Conservation (phyloP, 1,140 invertebrate genomes). For the Agraylea sexmaculata region DNA sequence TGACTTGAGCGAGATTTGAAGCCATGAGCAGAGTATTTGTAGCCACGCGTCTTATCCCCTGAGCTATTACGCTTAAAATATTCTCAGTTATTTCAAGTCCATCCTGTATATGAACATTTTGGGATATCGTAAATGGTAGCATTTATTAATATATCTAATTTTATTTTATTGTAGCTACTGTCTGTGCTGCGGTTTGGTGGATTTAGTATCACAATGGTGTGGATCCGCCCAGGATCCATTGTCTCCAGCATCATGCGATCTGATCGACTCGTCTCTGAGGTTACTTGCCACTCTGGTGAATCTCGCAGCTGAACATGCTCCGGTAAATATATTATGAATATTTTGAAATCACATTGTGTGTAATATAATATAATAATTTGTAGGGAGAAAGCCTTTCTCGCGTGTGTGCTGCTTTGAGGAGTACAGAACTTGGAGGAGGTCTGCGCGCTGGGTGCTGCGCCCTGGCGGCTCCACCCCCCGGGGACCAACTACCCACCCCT, state of each 20-base stretch:
- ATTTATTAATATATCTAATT: constrained; percentile 5
- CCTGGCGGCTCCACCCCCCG: constrained; percentile 5
- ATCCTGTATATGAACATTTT: too few species aligned
- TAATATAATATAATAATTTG: neutral
- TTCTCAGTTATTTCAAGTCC: too few species aligned
- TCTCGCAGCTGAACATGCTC: constrained; percentile 15
- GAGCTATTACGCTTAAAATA: too few species aligned
- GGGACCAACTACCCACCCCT: constrained; percentile 6
- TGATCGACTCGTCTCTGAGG: constrained; percentile 23
- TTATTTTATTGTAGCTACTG: constrained; percentile 30
- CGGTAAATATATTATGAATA: neutral
- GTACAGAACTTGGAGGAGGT: constrained; percentile 16
- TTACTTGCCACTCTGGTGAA: constrained; percentile 14
- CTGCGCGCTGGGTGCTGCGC: constrained; percentile 16
- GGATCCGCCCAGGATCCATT: constrained; percentile 36
- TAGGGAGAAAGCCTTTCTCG: constrained; percentile 14
- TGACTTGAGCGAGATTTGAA: too few species aligned
- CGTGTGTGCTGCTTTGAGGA: constrained; percentile 9
- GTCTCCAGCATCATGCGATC: constrained; percentile 30
- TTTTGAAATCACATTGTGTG: neutral
- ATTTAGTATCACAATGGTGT: constrained; percentile 31
- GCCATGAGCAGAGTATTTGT: too few species aligned
- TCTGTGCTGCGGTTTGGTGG: constrained; percentile 33
- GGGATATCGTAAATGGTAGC: too few species aligned
- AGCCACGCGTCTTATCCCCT: too few species aligned